phyloP scores from a whole-genome alignment of 2,113 vertebrate genomes.

The Phycodurus eques region DNA sequence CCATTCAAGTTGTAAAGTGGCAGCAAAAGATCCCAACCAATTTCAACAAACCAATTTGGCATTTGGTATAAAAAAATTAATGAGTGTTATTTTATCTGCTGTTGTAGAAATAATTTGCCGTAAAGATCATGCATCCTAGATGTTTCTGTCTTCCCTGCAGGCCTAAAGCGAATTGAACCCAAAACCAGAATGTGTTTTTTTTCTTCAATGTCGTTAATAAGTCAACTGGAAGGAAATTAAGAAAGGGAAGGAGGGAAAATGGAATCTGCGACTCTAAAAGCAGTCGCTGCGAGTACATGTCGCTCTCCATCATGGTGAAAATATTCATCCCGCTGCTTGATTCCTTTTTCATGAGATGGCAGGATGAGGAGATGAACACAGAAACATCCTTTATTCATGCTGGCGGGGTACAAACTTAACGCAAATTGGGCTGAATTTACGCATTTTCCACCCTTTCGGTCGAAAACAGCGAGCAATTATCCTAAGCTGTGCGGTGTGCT shows the following conservation, averaged over 20 bases:
- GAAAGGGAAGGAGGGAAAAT: background rate
- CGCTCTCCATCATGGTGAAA: conserved; percentile 19
- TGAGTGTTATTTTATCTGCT: background rate
- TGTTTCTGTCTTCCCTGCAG: conserved; percentile 15
- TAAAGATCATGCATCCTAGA: background rate
- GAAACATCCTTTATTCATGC: background rate
- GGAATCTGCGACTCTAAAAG: conserved; percentile 34
- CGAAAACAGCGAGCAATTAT: background rate
- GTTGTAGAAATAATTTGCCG: background rate
- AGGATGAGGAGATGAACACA: background rate
- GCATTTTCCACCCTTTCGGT: background rate
- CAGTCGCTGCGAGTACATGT: conserved; percentile 49
- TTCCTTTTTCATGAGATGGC: background rate
- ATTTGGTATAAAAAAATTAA: background rate
- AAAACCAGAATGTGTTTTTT: conserved; percentile 33
- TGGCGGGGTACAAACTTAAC: too few relatives aligned
- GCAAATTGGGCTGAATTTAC: background rate
- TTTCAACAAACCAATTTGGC: background rate
- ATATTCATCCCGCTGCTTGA: conserved; percentile 11
- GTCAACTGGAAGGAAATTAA: conserved; percentile 51
- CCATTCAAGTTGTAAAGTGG: conserved; percentile 2
- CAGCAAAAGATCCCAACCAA: background rate
- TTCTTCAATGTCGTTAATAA: conserved; percentile 32
- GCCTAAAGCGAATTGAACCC: conserved; percentile 23
- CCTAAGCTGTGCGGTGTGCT: background rate